Evolutionary conservation across 1,140 invertebrate species (phyloP), one percentile per base, ranked within the genome.

Genomic region (Thalassaphorura encarpata): DNA sequence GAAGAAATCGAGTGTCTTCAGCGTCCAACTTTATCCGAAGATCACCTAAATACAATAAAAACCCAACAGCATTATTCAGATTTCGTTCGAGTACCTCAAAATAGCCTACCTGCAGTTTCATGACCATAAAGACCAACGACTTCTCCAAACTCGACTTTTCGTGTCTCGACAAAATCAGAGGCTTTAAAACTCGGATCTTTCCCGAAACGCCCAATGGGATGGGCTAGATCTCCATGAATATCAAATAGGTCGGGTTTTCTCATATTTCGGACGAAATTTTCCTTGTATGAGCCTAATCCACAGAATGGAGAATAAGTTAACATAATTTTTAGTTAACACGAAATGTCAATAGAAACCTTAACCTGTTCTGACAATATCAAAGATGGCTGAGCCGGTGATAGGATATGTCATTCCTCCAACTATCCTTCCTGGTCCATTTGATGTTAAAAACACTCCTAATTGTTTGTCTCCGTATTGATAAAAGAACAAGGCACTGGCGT

Each of bases 361-460:
- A 36, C 33, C 33, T 11, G 33, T 11, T n/a, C 33, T 41, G 0
- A 52, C 50, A 26, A 52, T 52, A 18, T 52, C 23, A 42, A 41
- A 52, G 23, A 52, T 19, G 5, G 31, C 24, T n/a, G 33, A 31
- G 27, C 41, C 31, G 2, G 41, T 19, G 19, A 4, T 24, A 26
- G 24, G 28, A 15, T 52, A 24, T 16, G 13, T 24, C 13, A 40
- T 15, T 2, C 16, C 36, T 6, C 19, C 16, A n/a, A 42, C 11
- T 11, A 36, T 11, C n/a, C 11, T 16, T 0, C 39, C 36, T 23
- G 39, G 50, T n/a, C 39, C 50, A 52, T 52, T 52, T 13, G 40
- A 18, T 21, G 36, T 36, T 2, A 36, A 39, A n/a, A 42, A 52
- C 19, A 52, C 41, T 42, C 50, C 50, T 1, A 42, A n/a, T n/a